Evolutionary conservation across 2,888 invertebrate genomes (phyloP), one percentile per base, ranked within the genome.

Genomic region (Netelia fuscicornis): DNA sequence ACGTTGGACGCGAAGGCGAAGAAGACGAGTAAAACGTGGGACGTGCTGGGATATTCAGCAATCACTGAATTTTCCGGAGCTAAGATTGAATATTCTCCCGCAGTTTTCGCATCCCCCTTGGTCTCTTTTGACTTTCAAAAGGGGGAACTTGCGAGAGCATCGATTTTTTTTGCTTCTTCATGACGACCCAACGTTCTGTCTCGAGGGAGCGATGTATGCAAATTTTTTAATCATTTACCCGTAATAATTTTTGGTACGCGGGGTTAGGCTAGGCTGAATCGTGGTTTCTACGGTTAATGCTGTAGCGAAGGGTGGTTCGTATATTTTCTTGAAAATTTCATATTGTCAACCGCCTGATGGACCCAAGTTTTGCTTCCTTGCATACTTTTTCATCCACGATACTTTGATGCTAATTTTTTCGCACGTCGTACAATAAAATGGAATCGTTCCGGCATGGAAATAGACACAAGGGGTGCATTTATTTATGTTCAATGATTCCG

Each of bases 141-240:
- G 52, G 13, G 17, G 17, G 3, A 60, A 25, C 56, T 37, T 20
- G 56, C 37, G 37, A 58, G 58, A 20, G 20, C 17, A 58, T 58
- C 58, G 58, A 58, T 58, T 37, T 44, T 76, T 76, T 76, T 76
- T 37, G 37, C 37, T 37, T 13, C 64, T 20, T 65, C 17, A 48
- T 62, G 52, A 71, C 52, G 72, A 48, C 64, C 52, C 54, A n/a
- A 37, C 25, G 48, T 13, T 37, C 62, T 17, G 25, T 48, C 86
- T 74, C 80, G 68, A 52, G 87, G 86, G 86, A 78, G 56, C 87
- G 77, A 83, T 84, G 78, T 84, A 88, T 86, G 86, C 80, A 88
- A 81, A 86, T 88, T 88, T 86, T 86, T 83, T 81, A 86, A 83
- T 86, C 79, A 84, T 86, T 87, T 71, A 52, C 76, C 67, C 52